Conservation (phyloP, 2,113 vertebrate genomes). For the Bos javanicus region DNA sequence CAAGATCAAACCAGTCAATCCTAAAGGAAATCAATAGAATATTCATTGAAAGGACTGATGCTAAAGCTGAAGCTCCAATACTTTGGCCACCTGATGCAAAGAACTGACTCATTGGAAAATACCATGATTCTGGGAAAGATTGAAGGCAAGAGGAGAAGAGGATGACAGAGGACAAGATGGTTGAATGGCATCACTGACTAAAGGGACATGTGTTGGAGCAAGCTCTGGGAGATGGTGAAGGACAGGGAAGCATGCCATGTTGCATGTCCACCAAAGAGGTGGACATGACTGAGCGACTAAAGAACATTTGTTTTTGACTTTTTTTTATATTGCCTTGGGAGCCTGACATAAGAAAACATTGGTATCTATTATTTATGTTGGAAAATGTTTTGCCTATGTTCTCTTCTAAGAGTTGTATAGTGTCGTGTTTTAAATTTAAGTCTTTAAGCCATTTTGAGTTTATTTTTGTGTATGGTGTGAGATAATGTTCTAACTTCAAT, state of each 20-base stretch:
- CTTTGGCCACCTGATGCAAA: background rate
- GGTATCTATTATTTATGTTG: background rate
- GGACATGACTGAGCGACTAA: background rate
- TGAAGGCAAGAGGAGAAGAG: background rate
- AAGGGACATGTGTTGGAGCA: background rate
- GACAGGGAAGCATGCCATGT: background rate
- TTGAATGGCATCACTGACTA: background rate
- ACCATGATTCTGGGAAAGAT: background rate
- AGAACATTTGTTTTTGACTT: background rate
- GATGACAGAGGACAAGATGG: background rate
- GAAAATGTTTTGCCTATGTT: background rate
- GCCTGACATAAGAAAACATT: background rate
- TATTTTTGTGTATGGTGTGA: background rate
- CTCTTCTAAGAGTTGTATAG: background rate
- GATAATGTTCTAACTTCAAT: background rate
- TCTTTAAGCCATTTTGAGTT: background rate
- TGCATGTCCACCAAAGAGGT: background rate
- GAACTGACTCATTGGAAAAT: background rate
- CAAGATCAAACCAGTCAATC: background rate
- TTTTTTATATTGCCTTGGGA: background rate
- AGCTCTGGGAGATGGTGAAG: background rate
- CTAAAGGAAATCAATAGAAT: background rate
- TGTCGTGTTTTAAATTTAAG: background rate
- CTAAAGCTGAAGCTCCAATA: background rate
- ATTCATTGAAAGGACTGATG: background rate